Base-by-base conservation (phyloP, 2,797 vertebrate genomes). In the Sitta carolinensis region DNA sequence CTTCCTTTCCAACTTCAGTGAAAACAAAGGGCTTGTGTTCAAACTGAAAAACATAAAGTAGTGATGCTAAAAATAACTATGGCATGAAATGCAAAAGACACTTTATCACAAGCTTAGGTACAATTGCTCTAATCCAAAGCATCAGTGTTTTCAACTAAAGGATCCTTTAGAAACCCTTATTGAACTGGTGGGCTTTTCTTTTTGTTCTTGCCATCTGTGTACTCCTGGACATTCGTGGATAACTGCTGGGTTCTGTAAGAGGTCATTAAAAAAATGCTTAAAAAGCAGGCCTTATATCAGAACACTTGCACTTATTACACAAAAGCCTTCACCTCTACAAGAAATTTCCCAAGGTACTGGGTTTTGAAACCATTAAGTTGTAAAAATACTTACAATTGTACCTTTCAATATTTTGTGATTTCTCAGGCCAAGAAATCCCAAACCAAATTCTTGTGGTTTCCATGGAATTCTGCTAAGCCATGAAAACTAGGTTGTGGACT, bases 11-110 rank as follows among this genome's bases (percentile, higher is more conserved):
- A 91, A 34, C 38, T 88, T 79, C 67, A 82, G 26, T 63, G 70
- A 69, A 96, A 96, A 96, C 91, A 93, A 96, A 95, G 67, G 38
- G 36, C 63, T 85, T 94, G 55, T 90, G 77, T 84, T 94, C 85
- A 90, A 91, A 94, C 4, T 73, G 48, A 72, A 91, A 93, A 93
- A 93, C 59, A 84, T 59, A 68, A 88, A 86, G 51, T 42, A 76
- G 55, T 57, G 50, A 83, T 54, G 59, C 70, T 94, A 92, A 94
- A 95, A 94, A 96, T 93, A 95, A 67, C 47, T 76, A 61, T 23
- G 14, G 63, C 67, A 93, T 50, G 59, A 96, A 94, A 88, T 78
- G 79, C 66, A 90, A 96, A 87, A 94, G 50, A 88, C 55, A 64
- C 32, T 86, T 87, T 36, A 89, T 69, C 43, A 25, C 76, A 69